Evolutionary conservation across 2,888 invertebrate species (phyloP).

Genomic region (Hydrotaea diabolus): DNA sequence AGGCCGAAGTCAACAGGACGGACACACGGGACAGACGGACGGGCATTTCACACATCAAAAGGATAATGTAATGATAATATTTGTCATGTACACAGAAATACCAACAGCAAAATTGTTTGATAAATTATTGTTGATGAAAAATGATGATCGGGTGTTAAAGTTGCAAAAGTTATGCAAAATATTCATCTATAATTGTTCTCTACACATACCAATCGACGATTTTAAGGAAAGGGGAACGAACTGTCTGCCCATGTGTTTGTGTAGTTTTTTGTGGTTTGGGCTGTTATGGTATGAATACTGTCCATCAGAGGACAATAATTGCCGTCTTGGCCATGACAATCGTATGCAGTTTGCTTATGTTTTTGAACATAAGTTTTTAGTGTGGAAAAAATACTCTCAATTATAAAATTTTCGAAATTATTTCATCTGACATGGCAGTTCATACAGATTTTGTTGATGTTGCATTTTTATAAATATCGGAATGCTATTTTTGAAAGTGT

Average conservation of each 20-base stretch:
- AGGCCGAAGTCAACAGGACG: not conserved
- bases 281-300: not conserved
- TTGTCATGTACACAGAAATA: conserved; percentile 10
- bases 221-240: too few species aligned
- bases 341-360: not conserved
- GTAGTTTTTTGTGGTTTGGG: too few species aligned
- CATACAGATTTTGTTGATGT: too few species aligned
- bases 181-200: conserved; percentile 8
- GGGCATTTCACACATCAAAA: conserved; percentile 21
- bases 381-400: too few species aligned
- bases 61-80: conserved; percentile 8
- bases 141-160: conserved; percentile 22
- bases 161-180: conserved; percentile 18
- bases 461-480: not conserved
- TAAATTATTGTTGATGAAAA: not conserved
- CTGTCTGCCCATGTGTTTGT: too few species aligned
- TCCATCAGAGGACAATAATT: too few species aligned
- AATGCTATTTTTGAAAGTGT: conserved; percentile 1
- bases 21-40: not conserved
- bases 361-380: too few species aligned
- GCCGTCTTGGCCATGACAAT: not conserved
- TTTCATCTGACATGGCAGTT: not conserved
- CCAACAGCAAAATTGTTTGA: not conserved
- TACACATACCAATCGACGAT: not conserved
- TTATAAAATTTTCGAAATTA: conserved; percentile 23